Conservation (phyloP, 2,113 vertebrate genomes). For the Rhinolophus ferrumequinum region DNA sequence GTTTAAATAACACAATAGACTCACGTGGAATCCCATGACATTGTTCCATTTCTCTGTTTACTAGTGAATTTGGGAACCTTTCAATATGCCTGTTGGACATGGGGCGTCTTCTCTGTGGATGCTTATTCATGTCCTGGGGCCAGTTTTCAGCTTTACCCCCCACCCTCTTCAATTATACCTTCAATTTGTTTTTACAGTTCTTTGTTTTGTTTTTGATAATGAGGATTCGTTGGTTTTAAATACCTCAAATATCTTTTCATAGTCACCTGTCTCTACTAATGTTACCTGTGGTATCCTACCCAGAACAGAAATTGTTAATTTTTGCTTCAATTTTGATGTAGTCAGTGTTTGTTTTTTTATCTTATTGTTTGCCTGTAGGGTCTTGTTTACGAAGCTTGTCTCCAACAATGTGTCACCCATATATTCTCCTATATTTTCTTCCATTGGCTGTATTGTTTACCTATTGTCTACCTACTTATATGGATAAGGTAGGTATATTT, state of each 20-base stretch:
- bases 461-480: neutral
- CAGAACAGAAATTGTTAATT: neutral
- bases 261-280: neutral
- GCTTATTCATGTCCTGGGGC: neutral
- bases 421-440: neutral
- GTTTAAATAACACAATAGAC: neutral
- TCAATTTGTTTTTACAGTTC: neutral
- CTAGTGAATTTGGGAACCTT: neutral
- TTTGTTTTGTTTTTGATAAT: neutral
- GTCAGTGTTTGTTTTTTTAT: neutral
- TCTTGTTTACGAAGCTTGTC: neutral
- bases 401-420: neutral
- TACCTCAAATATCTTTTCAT: neutral
- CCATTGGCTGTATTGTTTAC: neutral
- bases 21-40: neutral
- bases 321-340: neutral
- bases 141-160: neutral
- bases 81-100: neutral
- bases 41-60: neutral
- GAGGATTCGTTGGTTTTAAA: neutral
- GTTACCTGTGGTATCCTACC: neutral
- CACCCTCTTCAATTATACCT: neutral
- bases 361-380: neutral
- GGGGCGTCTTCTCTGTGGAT: neutral
- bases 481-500: neutral